Base-by-base conservation (phyloP, 2,888 invertebrate species). In the Drosophila mettleri region DNA sequence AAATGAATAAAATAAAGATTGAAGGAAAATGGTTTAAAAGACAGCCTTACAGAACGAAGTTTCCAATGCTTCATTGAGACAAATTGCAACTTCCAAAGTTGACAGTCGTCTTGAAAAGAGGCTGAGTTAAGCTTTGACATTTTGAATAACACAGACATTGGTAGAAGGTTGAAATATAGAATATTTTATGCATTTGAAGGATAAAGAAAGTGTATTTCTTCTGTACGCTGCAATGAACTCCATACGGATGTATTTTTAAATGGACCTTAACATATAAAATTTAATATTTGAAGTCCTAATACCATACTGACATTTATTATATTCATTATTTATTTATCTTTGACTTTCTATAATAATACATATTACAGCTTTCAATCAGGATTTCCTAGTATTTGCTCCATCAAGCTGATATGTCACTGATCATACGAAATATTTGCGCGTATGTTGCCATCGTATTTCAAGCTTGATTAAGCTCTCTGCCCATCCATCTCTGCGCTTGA, bases 401-500 rank as follows among this genome's bases (percentile, higher is more conserved):
- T 22, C 14, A 1, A 1, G 8, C 8, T 10, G 9, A 29, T 60
- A 20, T 57, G 48, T 58, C 45, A 24, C n/a, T 39, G 16, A 60
- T 48, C 33, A 22, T 10, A 10, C 18, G 5, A 54, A 14, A 24
- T 24, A 43, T 24, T 52, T 51, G 14, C 63, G 45, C 49, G 3
- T 22, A 33, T 22, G 18, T 29, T 52, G 20, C 24, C 14, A 48
- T 49, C 7, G 33, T 39, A 48, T 33, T 18, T 14, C 22, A 20
- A 29, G 16, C 7, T 14, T 7, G 29, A 10, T 18, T 38, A n/a
- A n/a, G n/a, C 10, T 10, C n/a, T 38, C 33, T 39, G n/a, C 8
- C 27, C n/a, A n/a, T n/a, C 41, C 29, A n/a, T 20, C 20, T 39
- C 36, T 60, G 66, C 59, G 51, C 24, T 41, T 38, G 48, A 54